Base-by-base conservation (phyloP, 23 tunicate genomes). In the Botrylloides violaceus region DNA sequence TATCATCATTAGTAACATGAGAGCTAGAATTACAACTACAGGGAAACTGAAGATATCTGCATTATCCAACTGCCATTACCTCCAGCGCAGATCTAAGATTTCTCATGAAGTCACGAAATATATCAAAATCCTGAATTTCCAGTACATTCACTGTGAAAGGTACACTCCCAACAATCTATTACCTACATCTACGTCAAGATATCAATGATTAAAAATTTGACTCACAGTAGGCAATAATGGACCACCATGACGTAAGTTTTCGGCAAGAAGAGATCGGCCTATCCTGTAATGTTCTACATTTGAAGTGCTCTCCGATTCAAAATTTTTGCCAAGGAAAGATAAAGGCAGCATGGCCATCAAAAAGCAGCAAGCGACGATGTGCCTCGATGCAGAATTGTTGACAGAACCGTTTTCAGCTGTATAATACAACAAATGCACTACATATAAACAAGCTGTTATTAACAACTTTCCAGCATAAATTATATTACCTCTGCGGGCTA, bases 251-350 rank as follows among this genome's bases (percentile, higher is more conserved):
- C 33, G 7, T 3, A 28, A 31, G 29, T 75, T 65, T 21, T 32
- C 37, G 29, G 49, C 48, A 0, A 85, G 77, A 15, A 85, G 61
- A 19, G 80, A 73, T 60, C 94, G 56, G 6, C 94, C 84, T 39
- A 79, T 47, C 39, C 80, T 59, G 21, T 2, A 34, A 63, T 29
- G 70, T 31, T 31, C 70, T 3, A 63, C 19, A 4, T 63, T 34
- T 25, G 70, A 31, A 63, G 33, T 21, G 3, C 32, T 3, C n/a
- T 31, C 35, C 3, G 36, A 63, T 31, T 29, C 35, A 25, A 21
- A 63, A 3, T 63, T 29, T 6, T 28, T 31, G 26, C 70, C 35
- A 4, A 63, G 36, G 29, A 63, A 63, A 25, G 70, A 63, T 31
- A 63, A 63, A 4, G 70, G 25, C 61, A 87, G 25, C 32, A 81